phyloP scores from a whole-genome alignment of 2,888 invertebrate genomes.

The Electrophaes corylata region DNA sequence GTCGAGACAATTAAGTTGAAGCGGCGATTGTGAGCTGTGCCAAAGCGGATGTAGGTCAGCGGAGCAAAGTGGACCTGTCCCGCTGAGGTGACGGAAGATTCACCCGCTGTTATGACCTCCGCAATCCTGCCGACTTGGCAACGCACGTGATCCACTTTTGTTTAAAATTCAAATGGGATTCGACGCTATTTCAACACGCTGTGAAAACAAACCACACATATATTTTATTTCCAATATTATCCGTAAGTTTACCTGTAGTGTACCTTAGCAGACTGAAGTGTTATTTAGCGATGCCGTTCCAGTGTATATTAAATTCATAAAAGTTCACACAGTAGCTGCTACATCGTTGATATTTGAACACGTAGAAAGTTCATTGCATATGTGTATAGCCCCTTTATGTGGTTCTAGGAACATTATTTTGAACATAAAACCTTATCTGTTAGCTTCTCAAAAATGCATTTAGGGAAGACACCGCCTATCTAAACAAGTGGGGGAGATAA shows the following conservation, averaged over 20 bases:
- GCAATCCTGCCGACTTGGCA: slow-evolving; percentile 65
- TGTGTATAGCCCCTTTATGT: slow-evolving; percentile 45
- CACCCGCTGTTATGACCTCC: slow-evolving; percentile 61
- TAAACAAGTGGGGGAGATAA: slow-evolving; percentile 75
- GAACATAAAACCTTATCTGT: slow-evolving; percentile 72
- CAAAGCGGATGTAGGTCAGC: slow-evolving; percentile 83
- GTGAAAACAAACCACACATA: slow-evolving; percentile 10
- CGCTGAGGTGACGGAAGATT: slow-evolving; percentile 67
- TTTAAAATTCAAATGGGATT: slow-evolving; percentile 46
- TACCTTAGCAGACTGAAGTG: slow-evolving; percentile 3
- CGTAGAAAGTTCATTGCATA: slow-evolving; percentile 36
- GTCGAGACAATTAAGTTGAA: slow-evolving; percentile 84
- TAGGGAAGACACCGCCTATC: slow-evolving; percentile 68
- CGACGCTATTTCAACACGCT: slow-evolving; percentile 4
- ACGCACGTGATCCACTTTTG: slow-evolving; percentile 47
- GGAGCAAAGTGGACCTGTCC: slow-evolving; percentile 74
- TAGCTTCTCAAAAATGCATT: slow-evolving; percentile 69
- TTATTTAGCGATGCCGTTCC: slow-evolving; percentile 17
- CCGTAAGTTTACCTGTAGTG: slow-evolving; percentile 4
- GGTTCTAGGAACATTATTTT: slow-evolving; percentile 57
- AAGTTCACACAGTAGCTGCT: slow-evolving; percentile 35
- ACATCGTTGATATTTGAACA: slow-evolving; percentile 27
- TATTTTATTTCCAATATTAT: slow-evolving; percentile 18
- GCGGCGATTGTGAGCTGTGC: slow-evolving; percentile 83
- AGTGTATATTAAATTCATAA: slow-evolving; percentile 36